Evolutionary conservation across 1,140 invertebrate species (phyloP), one percentile per base, ranked within the genome.

Genomic region (Drosophila aff.): DNA sequence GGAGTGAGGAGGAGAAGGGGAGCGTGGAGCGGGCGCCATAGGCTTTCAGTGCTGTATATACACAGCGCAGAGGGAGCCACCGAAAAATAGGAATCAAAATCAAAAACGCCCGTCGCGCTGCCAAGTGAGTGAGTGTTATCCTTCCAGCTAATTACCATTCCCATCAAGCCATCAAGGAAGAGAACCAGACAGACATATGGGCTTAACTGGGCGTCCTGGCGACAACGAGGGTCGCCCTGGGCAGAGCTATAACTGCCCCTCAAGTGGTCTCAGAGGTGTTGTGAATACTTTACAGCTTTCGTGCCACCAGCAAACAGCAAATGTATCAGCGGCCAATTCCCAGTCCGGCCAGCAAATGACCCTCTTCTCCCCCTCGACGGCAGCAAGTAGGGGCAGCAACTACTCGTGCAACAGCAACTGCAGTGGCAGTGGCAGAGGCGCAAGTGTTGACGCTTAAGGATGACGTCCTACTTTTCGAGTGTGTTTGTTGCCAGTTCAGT

Each of bases 391-490:
- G 31, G 53, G 33, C 28, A 63, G 33, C 38, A 63, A 26, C 53
- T 33, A 18, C 33, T 55, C 21, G 36, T 61, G 57, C 49, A 65
- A 38, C 44, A 26, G 60, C 40, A 55, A 58, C 52, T 43, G 52
- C 33, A 58, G 33, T 62, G 69, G 66, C 33, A 58, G 33, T 62
- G 69, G 66, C 33, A 58, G 33, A 59, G 69, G 63, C 61, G 76
- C 23, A 23, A 82, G 64, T 83, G 68, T 83, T 75, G 68, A 83
- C 68, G 79, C 58, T 89, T 86, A 76, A 79, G 77, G 76, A 87
- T 89, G 76, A 83, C 81, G 77, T 89, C 84, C 83, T 75, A 87
- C 78, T 87, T 87, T 83, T 61, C 52, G 64, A 66, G 62, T 76
- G 62, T 76, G 55, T 71, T 72, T 49, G 68, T 67, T 57, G 65